Conservation (phyloP, 1,140 invertebrate species). For the Atta colombica region DNA sequence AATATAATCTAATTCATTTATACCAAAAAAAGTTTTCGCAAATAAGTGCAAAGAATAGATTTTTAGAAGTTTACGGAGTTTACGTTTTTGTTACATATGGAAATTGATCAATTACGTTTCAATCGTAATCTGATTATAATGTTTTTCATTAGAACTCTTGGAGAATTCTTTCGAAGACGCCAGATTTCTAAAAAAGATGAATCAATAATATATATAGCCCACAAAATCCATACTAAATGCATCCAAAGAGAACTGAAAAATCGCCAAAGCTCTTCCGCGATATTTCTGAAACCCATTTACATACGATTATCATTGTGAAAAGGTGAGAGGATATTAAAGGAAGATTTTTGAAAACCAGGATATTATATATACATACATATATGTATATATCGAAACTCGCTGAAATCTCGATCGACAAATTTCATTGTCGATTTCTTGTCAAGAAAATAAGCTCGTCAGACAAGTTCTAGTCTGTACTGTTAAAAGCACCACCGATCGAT, state of each 20-base stretch:
- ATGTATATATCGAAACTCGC: not conserved
- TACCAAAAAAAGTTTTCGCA: not conserved
- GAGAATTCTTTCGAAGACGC: not conserved
- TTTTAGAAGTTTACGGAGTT: not conserved
- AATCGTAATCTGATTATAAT: not conserved
- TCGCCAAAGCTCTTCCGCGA: not conserved
- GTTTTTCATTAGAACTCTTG: not conserved
- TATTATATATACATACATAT: not conserved
- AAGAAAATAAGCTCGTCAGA: conserved; percentile 58
- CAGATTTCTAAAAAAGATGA: not conserved
- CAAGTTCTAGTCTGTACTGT: conserved; percentile 35
- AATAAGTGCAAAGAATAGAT: conserved; percentile 7
- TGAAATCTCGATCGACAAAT: conserved; percentile 57
- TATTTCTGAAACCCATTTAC: conserved; percentile 9
- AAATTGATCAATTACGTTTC: not conserved
- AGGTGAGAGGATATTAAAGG: conserved; percentile 16
- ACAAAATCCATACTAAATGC: not conserved
- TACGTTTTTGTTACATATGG: not conserved
- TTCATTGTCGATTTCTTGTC: conserved; percentile 43
- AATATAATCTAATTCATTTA: not conserved
- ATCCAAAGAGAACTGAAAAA: not conserved
- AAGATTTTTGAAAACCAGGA: not conserved
- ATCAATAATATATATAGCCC: not conserved
- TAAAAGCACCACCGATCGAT: conserved; percentile 71
- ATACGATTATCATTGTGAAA: conserved; percentile 34